Evolutionary conservation across 2,888 invertebrate species (phyloP).

Genomic region (Psylliodes chrysocephalus): DNA sequence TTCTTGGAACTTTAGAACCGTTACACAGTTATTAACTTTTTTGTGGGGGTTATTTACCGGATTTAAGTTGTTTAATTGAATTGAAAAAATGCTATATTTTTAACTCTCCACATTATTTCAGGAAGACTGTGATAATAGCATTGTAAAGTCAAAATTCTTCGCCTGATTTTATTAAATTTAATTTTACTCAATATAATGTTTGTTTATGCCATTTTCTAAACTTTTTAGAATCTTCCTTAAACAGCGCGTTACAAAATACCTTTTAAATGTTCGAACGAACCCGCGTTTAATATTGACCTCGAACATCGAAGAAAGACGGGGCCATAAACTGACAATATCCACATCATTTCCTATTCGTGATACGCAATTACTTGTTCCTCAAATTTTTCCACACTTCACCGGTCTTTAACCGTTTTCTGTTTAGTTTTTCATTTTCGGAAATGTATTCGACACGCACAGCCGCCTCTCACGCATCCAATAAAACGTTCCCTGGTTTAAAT

Average conservation of each 20-base stretch:
- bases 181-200: no score
- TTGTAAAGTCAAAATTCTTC: no score
- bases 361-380: constrained; percentile 46
- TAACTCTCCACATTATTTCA: no score
- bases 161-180: no score
- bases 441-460: constrained; percentile 39
- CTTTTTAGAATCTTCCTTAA: no score
- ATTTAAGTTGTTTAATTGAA: no score
- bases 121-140: no score
- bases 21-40: no score
- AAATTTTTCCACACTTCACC: constrained; percentile 47
- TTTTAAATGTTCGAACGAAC: neutral
- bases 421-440: constrained; percentile 41
- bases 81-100: no score
- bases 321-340: constrained; percentile 43
- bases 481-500: constrained; percentile 36
- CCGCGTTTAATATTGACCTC: constrained; percentile 36
- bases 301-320: constrained; percentile 37
- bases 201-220: no score
- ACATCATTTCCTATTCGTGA: constrained; percentile 45
- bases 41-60: no score
- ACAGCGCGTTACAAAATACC: neutral
- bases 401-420: constrained; percentile 40
- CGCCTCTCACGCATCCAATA: constrained; percentile 29
- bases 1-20: no score